Conservation (phyloP, 2,888 invertebrate genomes). For the Scrobipalpa atriplicella region DNA sequence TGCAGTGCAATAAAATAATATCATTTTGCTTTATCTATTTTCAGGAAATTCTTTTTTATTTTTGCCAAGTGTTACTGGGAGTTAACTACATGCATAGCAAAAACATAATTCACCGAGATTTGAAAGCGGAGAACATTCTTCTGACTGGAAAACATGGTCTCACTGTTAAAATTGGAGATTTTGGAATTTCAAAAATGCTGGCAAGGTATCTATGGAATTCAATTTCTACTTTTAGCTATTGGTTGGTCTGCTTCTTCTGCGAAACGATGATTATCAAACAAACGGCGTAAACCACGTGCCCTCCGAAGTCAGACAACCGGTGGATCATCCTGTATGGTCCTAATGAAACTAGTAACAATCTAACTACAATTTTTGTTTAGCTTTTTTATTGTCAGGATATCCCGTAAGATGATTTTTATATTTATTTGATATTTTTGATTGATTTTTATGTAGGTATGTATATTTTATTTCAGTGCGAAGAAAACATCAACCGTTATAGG, state of each 20-base stretch:
- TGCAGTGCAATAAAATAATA: too few relatives aligned
- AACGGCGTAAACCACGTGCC: too few relatives aligned
- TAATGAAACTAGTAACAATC: too few relatives aligned
- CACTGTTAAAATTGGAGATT: constrained; percentile 91
- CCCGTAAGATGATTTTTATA: too few relatives aligned
- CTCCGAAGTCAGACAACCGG: too few relatives aligned
- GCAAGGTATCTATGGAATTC: constrained; percentile 73
- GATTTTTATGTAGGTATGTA: too few relatives aligned
- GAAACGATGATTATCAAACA: too few relatives aligned
- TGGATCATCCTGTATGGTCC: too few relatives aligned
- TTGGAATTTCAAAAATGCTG: constrained; percentile 91
- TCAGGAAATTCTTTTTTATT: constrained; percentile 86
- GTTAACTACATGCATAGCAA: constrained; percentile 91
- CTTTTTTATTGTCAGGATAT: too few relatives aligned
- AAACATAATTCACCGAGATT: constrained; percentile 91
- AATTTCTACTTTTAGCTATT: background rate
- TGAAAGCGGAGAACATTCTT: constrained; percentile 93
- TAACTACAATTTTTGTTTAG: too few relatives aligned
- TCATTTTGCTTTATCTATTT: constrained; percentile 40
- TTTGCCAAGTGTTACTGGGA: constrained; percentile 89
- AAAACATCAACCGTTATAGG: constrained; percentile 87
- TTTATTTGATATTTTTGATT: too few relatives aligned
- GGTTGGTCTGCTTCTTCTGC: background rate
- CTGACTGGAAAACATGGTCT: constrained; percentile 86
- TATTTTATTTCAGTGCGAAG: constrained; percentile 73